Percentiles rank a stretch among this genome's conserved stretches.
phyloP scores from a whole-genome alignment of 1,140 invertebrate genomes.

The Mya arenaria region DNA sequence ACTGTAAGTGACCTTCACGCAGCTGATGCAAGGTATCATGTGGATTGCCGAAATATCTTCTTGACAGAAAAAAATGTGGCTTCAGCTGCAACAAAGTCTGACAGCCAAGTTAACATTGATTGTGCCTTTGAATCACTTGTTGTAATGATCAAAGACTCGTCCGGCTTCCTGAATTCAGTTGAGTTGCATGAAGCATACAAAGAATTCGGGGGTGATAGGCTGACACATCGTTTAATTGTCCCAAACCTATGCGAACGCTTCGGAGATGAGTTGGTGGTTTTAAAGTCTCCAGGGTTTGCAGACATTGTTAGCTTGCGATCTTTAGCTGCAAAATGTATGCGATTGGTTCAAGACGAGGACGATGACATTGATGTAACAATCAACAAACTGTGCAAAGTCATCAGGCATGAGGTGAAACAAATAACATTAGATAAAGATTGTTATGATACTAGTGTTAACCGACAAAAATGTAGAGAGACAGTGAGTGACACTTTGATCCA shows the following conservation, averaged over 20 bases:
- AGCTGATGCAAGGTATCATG: conserved; percentile 48
- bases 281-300: conserved; percentile 31
- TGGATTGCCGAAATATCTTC: conserved; percentile 23
- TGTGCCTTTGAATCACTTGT: too few relatives aligned
- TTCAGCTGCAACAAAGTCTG: background rate
- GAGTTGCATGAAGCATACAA: conserved; percentile 23
- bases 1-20: conserved; percentile 47
- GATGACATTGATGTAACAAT: conserved; percentile 13
- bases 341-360: conserved; percentile 10
- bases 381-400: background rate
- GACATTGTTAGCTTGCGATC: conserved; percentile 33
- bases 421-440: background rate
- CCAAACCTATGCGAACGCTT: conserved; percentile 9
- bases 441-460: background rate
- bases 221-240: background rate
- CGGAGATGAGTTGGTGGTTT: conserved; percentile 16
- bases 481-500: background rate
- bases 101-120: background rate
- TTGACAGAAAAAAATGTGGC: background rate
- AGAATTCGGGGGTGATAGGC: background rate
- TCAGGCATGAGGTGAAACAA: background rate
- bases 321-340: conserved; percentile 1
- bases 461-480: background rate
- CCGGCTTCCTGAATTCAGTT: conserved; percentile 32
- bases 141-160: background rate